Percentiles rank a stretch among this genome's conserved stretches.
These are phyloP conservation scores for Synergus japonicus DNA, from an alignment of 2,888 invertebrate genomes.

Conservation along the genomic window DNA sequence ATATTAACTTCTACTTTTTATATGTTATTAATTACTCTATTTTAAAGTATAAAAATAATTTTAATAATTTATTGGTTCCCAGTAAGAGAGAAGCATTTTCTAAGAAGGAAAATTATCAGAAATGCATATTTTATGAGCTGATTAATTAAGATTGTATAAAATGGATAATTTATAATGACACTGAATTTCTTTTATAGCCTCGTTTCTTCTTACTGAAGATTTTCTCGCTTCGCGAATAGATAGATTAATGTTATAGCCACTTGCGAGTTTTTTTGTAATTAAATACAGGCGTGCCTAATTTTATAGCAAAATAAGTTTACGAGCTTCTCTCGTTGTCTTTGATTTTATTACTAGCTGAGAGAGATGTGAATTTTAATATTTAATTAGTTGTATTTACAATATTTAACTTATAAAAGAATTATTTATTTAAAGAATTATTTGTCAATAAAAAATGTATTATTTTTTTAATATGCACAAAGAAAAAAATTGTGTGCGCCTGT, in stretches of 20 bases:
- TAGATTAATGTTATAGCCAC: neutral
- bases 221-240: neutral
- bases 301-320: neutral
- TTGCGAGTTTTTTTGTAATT: neutral
- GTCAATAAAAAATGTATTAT: no score
- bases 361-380: no score
- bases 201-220: neutral
- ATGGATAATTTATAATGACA: slow-evolving; percentile 19
- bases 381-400: no score
- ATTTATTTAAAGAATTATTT: no score
- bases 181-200: slow-evolving; percentile 28
- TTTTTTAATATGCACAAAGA: neutral
- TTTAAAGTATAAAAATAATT: neutral
- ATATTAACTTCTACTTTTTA: no score
- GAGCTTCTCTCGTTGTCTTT: no score
- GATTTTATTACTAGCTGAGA: no score
- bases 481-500: neutral
- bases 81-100: neutral
- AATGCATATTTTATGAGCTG: neutral
- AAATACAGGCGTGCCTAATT: slow-evolving; percentile 10
- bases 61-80: neutral
- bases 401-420: no score
- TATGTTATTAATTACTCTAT: neutral
- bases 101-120: neutral
- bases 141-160: slow-evolving; percentile 9